Evolutionary conservation across 30 jellyfish, hydroid and myxozoan species (phyloP).

Genomic region (Cassiopea xamachana): DNA sequence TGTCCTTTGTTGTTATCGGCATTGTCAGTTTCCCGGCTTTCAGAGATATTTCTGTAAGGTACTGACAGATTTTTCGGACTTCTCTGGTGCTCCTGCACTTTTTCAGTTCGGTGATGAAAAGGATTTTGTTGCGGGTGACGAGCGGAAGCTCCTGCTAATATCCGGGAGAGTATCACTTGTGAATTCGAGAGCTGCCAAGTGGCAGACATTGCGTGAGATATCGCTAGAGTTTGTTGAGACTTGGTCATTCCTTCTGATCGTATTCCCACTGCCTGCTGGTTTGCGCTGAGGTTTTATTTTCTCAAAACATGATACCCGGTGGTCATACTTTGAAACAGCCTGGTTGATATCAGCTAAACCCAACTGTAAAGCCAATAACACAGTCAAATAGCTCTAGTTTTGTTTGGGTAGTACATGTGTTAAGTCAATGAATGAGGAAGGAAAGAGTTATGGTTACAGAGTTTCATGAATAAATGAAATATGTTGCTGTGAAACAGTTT

Average conservation of each 20-base stretch:
- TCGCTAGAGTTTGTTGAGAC: background rate
- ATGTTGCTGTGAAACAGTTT: too few species aligned
- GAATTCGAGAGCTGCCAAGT: conserved; percentile 2
- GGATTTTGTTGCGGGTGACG: conserved; percentile 33
- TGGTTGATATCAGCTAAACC: background rate
- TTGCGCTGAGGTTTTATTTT: conserved; percentile 21
- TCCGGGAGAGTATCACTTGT: conserved; percentile 39
- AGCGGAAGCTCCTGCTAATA: conserved; percentile 66
- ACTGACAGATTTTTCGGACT: too few species aligned
- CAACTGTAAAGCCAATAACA: background rate
- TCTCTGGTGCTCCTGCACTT: background rate
- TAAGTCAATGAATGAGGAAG: too few species aligned
- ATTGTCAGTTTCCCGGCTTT: too few species aligned
- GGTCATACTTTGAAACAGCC: background rate
- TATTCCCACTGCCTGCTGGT: conserved; percentile 36
- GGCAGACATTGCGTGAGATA: conserved; percentile 18
- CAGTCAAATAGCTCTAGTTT: background rate
- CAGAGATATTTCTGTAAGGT: too few species aligned
- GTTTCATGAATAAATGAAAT: too few species aligned
- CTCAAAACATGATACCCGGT: conserved; percentile 4
- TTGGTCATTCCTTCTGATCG: background rate
- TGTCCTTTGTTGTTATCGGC: too few species aligned
- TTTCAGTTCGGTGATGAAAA: background rate
- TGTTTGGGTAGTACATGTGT: background rate
- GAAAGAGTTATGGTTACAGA: too few species aligned